phyloP scores from a whole-genome alignment of 2,888 invertebrate genomes.

The Drosophila pseudotalamancana region DNA sequence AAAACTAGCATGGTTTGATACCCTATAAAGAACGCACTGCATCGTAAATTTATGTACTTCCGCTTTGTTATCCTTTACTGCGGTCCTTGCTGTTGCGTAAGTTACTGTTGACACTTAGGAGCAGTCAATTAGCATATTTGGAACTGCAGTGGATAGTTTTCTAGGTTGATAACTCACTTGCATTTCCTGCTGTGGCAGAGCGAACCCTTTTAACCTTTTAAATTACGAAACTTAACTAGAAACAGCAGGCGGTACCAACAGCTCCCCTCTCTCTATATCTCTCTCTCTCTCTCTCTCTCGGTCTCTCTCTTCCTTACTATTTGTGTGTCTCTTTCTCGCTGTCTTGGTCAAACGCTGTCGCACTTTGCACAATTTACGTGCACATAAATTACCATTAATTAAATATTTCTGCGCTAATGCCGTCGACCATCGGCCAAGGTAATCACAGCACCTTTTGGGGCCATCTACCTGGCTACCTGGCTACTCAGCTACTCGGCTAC shows the following conservation, averaged over 20 bases:
- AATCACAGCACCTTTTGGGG: conserved; percentile 73
- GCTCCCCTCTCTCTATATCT: conserved; percentile 6
- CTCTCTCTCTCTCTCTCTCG: background rate
- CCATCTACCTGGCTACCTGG: conserved; percentile 13
- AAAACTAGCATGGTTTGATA: no score
- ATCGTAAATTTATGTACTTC: conserved; percentile 5
- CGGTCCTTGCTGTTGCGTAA: conserved; percentile 11
- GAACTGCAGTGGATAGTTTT: conserved; percentile 25
- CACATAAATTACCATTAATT: conserved; percentile 84
- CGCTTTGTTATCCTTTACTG: background rate
- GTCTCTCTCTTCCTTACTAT: no score
- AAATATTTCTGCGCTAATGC: conserved; percentile 82
- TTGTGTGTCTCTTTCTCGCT: background rate
- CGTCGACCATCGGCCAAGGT: conserved; percentile 52
- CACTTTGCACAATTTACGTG: conserved; percentile 82
- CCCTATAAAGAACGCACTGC: no score
- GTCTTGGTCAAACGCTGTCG: conserved; percentile 54
- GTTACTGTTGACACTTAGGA: conserved; percentile 52
- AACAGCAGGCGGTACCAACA: conserved; percentile 58
- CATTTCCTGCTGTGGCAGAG: conserved; percentile 48
- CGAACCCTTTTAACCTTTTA: conserved; percentile 72
- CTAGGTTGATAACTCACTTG: conserved; percentile 48
- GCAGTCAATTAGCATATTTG: conserved; percentile 45
- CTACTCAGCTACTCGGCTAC: conserved; percentile 22
- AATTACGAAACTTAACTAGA: conserved; percentile 70